A percentile compares a stretch with the other conserved stretches of the same genome.
These are phyloP conservation scores for Zaprionus obscuricornis DNA, from an alignment of 2,888 invertebrate species.

Conservation along the genomic window DNA sequence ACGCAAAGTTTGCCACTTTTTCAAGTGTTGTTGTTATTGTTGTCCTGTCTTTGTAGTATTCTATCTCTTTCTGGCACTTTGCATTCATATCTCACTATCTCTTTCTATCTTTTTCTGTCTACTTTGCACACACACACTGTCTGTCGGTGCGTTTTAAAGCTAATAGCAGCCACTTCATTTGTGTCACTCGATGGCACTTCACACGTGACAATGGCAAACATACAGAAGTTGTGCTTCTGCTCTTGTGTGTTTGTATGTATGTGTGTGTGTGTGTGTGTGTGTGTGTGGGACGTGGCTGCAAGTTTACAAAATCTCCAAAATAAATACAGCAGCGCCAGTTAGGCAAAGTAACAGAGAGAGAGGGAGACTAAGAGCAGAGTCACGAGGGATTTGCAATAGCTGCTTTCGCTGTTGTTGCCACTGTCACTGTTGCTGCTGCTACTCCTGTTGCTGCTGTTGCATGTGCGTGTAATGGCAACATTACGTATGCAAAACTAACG, in stretches of 20 bases:
- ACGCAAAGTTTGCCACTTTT: conserved; percentile 55
- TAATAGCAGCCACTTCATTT: conserved; percentile 76
- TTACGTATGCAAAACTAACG: conserved; percentile 54
- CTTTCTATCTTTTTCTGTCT: too few relatives aligned
- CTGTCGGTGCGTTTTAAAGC: conserved; percentile 65
- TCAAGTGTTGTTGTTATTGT: conserved; percentile 9
- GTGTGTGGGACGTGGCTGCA: conserved; percentile 35
- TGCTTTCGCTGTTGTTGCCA: conserved; percentile 20
- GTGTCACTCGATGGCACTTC: conserved; percentile 73
- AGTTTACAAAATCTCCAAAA: conserved; percentile 66
- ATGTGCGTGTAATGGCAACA: conserved; percentile 43
- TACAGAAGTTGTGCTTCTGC: too few relatives aligned
- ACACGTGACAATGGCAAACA: conserved; percentile 75
- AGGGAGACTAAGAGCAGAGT: conserved; percentile 14
- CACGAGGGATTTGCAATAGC: conserved; percentile 70
- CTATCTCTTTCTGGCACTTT: too few relatives aligned
- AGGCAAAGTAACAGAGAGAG: conserved; percentile 2
- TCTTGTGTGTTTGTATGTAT: neutral
- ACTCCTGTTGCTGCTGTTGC: conserved; percentile 11
- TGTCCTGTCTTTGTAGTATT: too few relatives aligned
- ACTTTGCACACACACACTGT: too few relatives aligned
- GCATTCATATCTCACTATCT: too few relatives aligned
- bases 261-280: conserved; percentile 1
- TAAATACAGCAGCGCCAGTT: conserved; percentile 53
- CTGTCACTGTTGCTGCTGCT: neutral